Base-by-base conservation (phyloP, 1,140 invertebrate species). In the Pseudomyrmex dendroicus region DNA sequence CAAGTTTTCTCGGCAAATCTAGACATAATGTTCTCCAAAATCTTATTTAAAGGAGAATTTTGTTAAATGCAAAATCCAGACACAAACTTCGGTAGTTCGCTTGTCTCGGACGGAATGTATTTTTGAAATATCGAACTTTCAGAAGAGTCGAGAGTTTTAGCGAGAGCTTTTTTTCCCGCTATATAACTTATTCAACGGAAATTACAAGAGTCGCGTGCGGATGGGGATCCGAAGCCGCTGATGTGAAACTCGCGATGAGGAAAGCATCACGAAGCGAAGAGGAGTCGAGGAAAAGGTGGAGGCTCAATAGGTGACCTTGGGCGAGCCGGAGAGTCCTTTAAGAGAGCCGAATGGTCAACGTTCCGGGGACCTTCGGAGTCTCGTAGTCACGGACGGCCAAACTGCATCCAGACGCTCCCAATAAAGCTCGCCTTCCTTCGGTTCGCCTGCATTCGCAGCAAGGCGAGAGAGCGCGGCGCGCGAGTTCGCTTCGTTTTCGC, bases 321-420 rank as follows among this genome's bases (percentile, higher is more conserved):
- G 87, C 73, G 87, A 64, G 76, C 62, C 35, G 35, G 35, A 76
- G 83, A 88, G 84, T 91, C 87, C 90, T 89, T 91, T 90, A 89
- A 89, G 87, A 91, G 86, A 91, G 84, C 88, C 89, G 86, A 89
- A 91, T 92, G 92, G 92, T 93, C 92, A 93, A 93, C 88, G 92
- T 92, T 93, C 92, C 91, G 76, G 85, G 90, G 91, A 91, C 92
- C 92, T 93, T 93, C 91, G 88, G 76, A 78, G 85, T 86, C 90
- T 86, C 85, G 86, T 91, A 90, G 91, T 91, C 91, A 92, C 82
- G 91, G 91, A 91, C 91, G 86, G 84, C 87, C 90, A 91, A 92
- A 92, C 92, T 91, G 88, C 90, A 91, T 74, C 87, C 90, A 91
- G 90, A 91, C 89, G 91, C 89, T 91, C 89, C 91, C 91, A 90